Evolutionary conservation across 1,140 invertebrate species (phyloP), one percentile per base, ranked within the genome.

Genomic region (Acromyrmex echinatior): DNA sequence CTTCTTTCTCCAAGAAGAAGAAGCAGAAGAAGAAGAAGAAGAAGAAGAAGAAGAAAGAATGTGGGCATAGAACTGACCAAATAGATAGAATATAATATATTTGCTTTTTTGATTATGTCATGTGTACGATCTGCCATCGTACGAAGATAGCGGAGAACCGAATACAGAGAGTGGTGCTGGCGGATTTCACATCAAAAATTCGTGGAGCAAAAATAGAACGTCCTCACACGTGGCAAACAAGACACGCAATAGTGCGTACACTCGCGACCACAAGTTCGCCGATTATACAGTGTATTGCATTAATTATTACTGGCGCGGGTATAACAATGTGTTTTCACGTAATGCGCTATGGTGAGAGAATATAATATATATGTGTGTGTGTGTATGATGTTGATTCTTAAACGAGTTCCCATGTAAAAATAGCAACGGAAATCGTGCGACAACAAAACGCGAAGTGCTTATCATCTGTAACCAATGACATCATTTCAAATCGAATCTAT

Each of bases 401-500:
- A 68, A 68, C 65, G 3, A 45, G 35, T 45, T 10, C 9, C 35
- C n/a, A n/a, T 7, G 31, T 66, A 68, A 68, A 68, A 68, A 68
- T 68, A 39, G 39, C n/a, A 25, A 14, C 35, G 35, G 35, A 39
- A 1, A 35, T 39, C 9, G 66, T 10, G n/a, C 5, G n/a, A 21
- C 39, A 3, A 45, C n/a, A 25, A 68, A 49, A 25, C 39, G n/a
- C 39, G 18, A 18, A 7, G n/a, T 49, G 12, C n/a, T 70, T 70
- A 18, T 28, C 21, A 14, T 21, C 21, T 21, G 6, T 16, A 49
- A 10, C 12, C 2, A 49, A 68, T 21, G 35, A 39, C 9, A 14
- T 25, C 16, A 28, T 49, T 16, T 49, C 3, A 2, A 49, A 39
- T 49, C 16, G 4, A 28, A 70, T 51, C 0, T 25, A 2, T n/a